Percentiles rank a stretch among this genome's conserved stretches.
phyloP scores from a whole-genome alignment of 2,113 vertebrate genomes.

The Glaucomys volans region DNA sequence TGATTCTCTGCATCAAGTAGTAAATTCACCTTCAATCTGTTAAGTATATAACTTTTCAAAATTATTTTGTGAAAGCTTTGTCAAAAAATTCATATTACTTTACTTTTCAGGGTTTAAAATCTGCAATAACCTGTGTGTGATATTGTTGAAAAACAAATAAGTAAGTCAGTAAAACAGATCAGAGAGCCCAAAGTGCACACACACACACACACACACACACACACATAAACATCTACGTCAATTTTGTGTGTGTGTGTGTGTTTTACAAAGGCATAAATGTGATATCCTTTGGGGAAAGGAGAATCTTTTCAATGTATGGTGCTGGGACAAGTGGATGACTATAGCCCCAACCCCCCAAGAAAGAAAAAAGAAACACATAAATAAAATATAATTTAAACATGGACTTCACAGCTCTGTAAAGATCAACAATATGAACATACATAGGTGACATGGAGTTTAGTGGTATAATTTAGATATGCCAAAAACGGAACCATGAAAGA shows the following conservation, averaged over 20 bases:
- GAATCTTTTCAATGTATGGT: not conserved
- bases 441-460: not conserved
- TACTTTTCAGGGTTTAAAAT: too few relatives aligned
- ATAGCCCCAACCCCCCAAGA: too few relatives aligned
- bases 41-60: not conserved
- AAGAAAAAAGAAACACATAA: not conserved
- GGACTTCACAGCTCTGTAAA: not conserved
- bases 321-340: not conserved
- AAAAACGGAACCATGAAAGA: not conserved
- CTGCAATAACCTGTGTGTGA: too few relatives aligned
- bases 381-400: not conserved
- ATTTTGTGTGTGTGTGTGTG: not conserved
- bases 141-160: too few relatives aligned
- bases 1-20: constrained; percentile 23
- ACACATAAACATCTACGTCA: too few relatives aligned
- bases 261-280: not conserved
- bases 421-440: not conserved
- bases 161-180: too few relatives aligned
- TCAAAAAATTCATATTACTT: too few relatives aligned
- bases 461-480: not conserved
- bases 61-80: not conserved
- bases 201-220: too few relatives aligned
- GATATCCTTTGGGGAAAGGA: not conserved
- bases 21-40: not conserved
- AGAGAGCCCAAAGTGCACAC: too few relatives aligned